These are phyloP conservation scores for Cybosia mesomella DNA, from an alignment of 2,888 invertebrate species.

Conservation along the genomic window DNA sequence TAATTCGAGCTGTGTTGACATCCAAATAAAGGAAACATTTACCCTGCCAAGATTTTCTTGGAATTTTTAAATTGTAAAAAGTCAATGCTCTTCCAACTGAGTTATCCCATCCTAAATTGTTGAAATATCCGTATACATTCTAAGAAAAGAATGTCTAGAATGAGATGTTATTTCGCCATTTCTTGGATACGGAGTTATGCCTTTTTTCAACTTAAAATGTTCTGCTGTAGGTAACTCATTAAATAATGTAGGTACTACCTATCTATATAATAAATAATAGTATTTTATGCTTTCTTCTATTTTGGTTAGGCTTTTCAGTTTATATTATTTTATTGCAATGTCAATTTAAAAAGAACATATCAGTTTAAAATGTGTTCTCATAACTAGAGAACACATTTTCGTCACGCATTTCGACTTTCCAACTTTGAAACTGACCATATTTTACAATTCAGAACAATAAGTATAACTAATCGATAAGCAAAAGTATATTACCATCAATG, in stretches of 20 bases:
- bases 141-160: neutral
- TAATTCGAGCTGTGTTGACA: slow-evolving; percentile 23
- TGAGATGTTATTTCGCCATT: neutral
- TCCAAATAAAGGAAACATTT: neutral
- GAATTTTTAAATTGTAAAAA: neutral
- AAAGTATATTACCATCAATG: slow-evolving; percentile 13
- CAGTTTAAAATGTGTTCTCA: slow-evolving; percentile 10
- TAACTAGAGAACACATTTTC: slow-evolving; percentile 36
- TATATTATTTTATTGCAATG: neutral
- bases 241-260: neutral
- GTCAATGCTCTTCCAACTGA: slow-evolving; percentile 2
- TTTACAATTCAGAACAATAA: slow-evolving; percentile 19
- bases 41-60: neutral
- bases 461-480: slow-evolving; percentile 26
- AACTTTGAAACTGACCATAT: slow-evolving; percentile 31
- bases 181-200: neutral
- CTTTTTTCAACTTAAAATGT: slow-evolving; percentile 15
- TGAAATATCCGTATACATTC: neutral
- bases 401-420: slow-evolving; percentile 27
- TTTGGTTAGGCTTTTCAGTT: slow-evolving; percentile 11
- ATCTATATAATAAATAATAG: slow-evolving; percentile 5
- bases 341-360: slow-evolving; percentile 4
- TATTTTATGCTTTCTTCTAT: neutral
- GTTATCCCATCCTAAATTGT: neutral
- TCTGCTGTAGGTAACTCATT: slow-evolving; percentile 11